Conservation (phyloP, 35 echinoderm and acorn worm species). For the Apostichopus parvimensis region DNA sequence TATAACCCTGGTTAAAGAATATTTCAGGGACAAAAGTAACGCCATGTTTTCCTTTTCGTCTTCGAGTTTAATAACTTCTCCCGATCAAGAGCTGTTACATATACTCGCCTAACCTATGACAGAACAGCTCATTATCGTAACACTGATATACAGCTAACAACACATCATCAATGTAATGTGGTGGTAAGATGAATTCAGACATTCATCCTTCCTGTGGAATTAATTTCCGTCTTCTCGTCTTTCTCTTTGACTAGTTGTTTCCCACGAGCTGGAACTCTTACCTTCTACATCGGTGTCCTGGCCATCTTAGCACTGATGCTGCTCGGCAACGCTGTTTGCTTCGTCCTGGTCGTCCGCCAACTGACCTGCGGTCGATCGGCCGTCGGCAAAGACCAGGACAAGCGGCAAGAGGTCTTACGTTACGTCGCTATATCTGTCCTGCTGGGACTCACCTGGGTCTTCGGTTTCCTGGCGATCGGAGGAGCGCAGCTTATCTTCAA, state of each 20-base stretch:
- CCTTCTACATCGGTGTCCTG: slow-evolving; percentile 61
- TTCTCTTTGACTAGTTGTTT: slow-evolving; percentile 62
- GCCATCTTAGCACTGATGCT: slow-evolving; percentile 59
- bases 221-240: neutral
- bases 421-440: slow-evolving; percentile 65
- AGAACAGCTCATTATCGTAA: too few relatives aligned
- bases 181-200: neutral
- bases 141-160: too few relatives aligned
- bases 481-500: slow-evolving; percentile 65
- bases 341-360: slow-evolving; percentile 54
- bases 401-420: slow-evolving; percentile 30
- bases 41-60: too few relatives aligned
- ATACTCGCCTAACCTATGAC: too few relatives aligned
- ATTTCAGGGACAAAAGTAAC: too few relatives aligned
- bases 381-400: neutral
- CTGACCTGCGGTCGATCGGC: slow-evolving; percentile 63
- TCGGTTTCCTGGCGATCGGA: slow-evolving; percentile 70
- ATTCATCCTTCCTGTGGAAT: neutral
- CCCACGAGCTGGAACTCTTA: slow-evolving; percentile 36
- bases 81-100: too few relatives aligned
- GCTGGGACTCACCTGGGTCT: slow-evolving; percentile 76
- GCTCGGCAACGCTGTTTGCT: slow-evolving; percentile 55
- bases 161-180: too few relatives aligned
- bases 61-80: too few relatives aligned
- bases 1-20: too few relatives aligned